Evolutionary conservation across 2,797 vertebrate species (phyloP), one percentile per base, ranked within the genome.

Genomic region (Prionace glauca): DNA sequence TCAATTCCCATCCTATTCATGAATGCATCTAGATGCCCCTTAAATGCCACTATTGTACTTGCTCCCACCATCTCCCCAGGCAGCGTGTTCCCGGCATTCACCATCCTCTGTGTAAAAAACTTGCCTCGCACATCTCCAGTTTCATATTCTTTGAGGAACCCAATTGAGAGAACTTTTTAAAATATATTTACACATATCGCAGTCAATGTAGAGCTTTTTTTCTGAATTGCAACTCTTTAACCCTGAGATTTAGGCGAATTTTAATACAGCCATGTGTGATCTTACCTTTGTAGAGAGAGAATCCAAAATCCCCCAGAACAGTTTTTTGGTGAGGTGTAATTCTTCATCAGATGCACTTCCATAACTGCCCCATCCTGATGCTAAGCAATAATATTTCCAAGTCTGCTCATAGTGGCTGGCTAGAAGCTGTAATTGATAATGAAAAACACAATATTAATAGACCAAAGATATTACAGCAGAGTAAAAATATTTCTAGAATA

Each of bases 371-470:
- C 99, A 98, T 10, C 98, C 98, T 11, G 98, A 98, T 2, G 99
- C 99, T 96, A 99, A 98, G 96, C 99, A 99, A 97, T 99, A 99
- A 96, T 98, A 99, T 97, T 99, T 99, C 99, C 99, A 99, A 97
- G 98, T 99, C 97, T 99, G 99, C 96, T 99, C 99, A 41, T 99
- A 99, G 97, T 99, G 99, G 96, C 99, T 99, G 69, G 98, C 99
- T 96, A 99, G 97, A 96, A 99, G 98, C 99, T 99, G 97, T 62
- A 96, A 95, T 95, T 91, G 96, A 97, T 96, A 96, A 69, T 96
- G 96, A 74, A 96, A 96, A 96, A 96, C 16, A 88, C 16, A 88
- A 94, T 45, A 56, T 87, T 95, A 96, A 72, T 77, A 87, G 94
- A 84, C 11, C 84, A 91, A 18, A 74, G 74, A 0, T 94, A 72